Evolutionary conservation across 2,888 invertebrate genomes (phyloP).

Genomic region (Diarsia dahlii): DNA sequence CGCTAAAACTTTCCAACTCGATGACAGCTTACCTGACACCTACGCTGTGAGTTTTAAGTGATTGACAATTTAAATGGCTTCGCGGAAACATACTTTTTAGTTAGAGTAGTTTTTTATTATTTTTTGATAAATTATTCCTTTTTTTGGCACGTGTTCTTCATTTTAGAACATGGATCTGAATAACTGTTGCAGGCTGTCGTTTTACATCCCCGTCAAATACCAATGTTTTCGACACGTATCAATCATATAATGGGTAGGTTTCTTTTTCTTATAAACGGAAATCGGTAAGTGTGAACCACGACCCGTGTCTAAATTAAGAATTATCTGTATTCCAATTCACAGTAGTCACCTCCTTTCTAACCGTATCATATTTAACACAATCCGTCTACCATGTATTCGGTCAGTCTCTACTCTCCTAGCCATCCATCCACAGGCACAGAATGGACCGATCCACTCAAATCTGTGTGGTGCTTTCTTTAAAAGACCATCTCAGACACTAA

Average conservation of each 20-base stretch:
- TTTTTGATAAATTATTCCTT: neutral
- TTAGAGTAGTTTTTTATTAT: neutral
- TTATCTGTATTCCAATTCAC: neutral
- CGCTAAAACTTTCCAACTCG: slow-evolving; percentile 13
- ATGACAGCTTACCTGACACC: slow-evolving; percentile 1
- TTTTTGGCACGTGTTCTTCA: neutral
- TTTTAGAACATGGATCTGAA: neutral
- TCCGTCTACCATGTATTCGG: neutral
- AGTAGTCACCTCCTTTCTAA: neutral
- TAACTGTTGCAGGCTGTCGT: no score
- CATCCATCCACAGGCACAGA: no score
- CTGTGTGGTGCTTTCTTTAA: no score
- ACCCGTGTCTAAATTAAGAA: neutral
- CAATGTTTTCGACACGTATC: no score
- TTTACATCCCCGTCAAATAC: no score
- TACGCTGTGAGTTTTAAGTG: neutral
- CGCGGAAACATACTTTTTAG: no score
- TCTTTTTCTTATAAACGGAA: no score
- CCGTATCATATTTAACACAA: neutral
- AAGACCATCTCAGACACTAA: no score
- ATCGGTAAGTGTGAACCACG: no score
- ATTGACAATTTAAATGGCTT: slow-evolving; percentile 1
- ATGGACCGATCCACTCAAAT: no score
- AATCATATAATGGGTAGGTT: no score
- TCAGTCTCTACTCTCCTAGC: no score